These are phyloP conservation scores for Aplysina aerophoba DNA, from an alignment of 37 sponge, comb jelly and placozoan genomes.

Conservation along the genomic window DNA sequence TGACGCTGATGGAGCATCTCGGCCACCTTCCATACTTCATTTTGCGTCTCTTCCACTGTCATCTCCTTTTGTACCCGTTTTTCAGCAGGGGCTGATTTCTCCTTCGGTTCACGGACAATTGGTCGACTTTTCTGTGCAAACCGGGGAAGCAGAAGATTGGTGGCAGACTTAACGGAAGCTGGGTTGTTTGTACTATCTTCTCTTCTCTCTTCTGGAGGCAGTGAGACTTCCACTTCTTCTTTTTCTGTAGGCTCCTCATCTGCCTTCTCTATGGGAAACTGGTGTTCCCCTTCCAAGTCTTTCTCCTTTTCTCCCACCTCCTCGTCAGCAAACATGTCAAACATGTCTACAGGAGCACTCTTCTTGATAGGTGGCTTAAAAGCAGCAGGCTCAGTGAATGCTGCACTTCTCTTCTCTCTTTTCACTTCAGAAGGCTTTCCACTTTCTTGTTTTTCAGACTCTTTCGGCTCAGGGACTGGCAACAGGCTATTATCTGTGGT, in stretches of 20 bases:
- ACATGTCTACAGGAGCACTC: not conserved
- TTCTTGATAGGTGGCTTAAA: not conserved
- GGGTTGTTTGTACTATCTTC: not conserved
- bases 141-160: not conserved
- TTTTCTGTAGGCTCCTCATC: not conserved
- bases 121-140: slow-evolving; percentile 4
- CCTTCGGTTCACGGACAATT: not conserved
- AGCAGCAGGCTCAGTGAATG: not conserved
- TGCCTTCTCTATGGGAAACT: not conserved
- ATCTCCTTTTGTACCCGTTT: not conserved
- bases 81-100: not conserved
- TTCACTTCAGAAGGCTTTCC: not conserved
- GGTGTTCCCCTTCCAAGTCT: not conserved
- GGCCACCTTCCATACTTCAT: slow-evolving; percentile 23
- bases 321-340: slow-evolving; percentile 31
- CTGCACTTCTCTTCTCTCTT: not conserved
- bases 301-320: not conserved
- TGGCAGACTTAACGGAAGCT: not conserved
- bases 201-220: too few species aligned
- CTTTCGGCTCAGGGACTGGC: too few species aligned
- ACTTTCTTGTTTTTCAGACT: not conserved
- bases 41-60: slow-evolving; percentile 19
- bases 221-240: too few species aligned
- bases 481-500: not conserved
- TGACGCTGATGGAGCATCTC: slow-evolving; percentile 16